Evolutionary conservation across 2,113 vertebrate species (phyloP).

Genomic region (Apistogramma diplotaenia): DNA sequence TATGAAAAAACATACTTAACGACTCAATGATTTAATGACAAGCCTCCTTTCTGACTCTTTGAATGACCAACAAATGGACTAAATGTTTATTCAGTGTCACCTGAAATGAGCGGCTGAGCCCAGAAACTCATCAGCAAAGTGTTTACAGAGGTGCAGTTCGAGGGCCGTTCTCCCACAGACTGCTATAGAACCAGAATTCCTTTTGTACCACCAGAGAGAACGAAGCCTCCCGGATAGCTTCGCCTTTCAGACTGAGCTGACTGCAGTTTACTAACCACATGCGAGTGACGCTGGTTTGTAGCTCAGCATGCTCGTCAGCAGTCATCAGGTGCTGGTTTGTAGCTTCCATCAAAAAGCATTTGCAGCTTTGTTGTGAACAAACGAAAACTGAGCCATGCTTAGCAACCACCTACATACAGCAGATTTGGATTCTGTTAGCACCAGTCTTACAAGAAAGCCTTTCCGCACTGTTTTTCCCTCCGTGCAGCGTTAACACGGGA

Average conservation of each 20-base stretch:
- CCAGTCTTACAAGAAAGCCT: background rate
- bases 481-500: background rate
- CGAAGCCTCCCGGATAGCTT: background rate
- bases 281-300: background rate
- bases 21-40: too few species aligned
- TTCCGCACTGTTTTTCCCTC: background rate
- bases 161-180: background rate
- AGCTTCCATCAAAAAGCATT: background rate
- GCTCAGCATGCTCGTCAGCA: background rate
- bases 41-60: background rate
- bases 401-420: background rate
- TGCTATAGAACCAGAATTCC: rapidly evolving
- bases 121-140: background rate
- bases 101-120: background rate
- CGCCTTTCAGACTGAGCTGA: background rate
- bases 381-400: background rate
- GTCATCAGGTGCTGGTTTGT: background rate
- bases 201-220: background rate
- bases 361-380: too few species aligned
- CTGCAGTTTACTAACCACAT: background rate
- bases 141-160: rapidly evolving
- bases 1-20: background rate
- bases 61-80: background rate
- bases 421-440: background rate
- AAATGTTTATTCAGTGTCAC: background rate